A percentile compares a stretch with the other conserved stretches of the same genome.
phyloP scores from a whole-genome alignment of 2,888 invertebrate species.

The Rotaria sp. region DNA sequence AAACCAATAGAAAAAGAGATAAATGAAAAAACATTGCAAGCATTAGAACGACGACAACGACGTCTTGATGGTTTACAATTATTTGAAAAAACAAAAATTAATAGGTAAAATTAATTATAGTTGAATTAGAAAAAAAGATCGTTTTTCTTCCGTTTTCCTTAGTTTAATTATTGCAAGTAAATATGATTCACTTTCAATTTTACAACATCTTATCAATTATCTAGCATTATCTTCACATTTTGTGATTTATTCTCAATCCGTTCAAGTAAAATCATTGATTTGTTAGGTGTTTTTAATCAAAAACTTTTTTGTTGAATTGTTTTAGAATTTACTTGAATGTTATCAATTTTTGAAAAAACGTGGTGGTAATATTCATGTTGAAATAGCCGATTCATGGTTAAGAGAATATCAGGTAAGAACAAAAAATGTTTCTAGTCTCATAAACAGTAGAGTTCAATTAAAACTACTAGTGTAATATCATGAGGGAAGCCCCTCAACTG shows the following conservation, averaged over 20 bases:
- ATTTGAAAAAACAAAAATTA: constrained; percentile 39
- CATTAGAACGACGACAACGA: constrained; percentile 24
- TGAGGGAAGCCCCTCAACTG: too few relatives aligned
- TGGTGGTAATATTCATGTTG: constrained; percentile 64
- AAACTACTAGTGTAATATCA: too few relatives aligned
- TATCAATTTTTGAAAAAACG: constrained; percentile 70
- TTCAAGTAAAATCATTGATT: constrained; percentile 59
- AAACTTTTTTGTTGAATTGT: constrained; percentile 37
- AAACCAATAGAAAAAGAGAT: constrained; percentile 27
- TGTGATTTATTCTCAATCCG: constrained; percentile 71
- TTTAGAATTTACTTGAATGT: constrained; percentile 69
- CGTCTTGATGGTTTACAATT: constrained; percentile 10
- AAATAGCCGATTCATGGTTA: constrained; percentile 76
- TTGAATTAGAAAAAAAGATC: neutral
- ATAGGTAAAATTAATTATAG: constrained; percentile 32
- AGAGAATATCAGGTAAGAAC: constrained; percentile 70
- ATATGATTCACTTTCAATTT: constrained; percentile 75
- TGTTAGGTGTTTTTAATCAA: neutral
- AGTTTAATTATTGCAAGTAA: constrained; percentile 65
- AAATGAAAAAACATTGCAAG: constrained; percentile 17
- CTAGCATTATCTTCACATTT: constrained; percentile 74
- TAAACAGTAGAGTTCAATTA: too few relatives aligned
- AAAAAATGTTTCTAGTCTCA: too few relatives aligned
- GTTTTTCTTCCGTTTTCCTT: neutral
- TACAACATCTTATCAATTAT: constrained; percentile 69